Percentiles rank a stretch among this genome's conserved stretches.
Conservation (phyloP, 1,140 invertebrate species). For the Monomorium pharaonis region DNA sequence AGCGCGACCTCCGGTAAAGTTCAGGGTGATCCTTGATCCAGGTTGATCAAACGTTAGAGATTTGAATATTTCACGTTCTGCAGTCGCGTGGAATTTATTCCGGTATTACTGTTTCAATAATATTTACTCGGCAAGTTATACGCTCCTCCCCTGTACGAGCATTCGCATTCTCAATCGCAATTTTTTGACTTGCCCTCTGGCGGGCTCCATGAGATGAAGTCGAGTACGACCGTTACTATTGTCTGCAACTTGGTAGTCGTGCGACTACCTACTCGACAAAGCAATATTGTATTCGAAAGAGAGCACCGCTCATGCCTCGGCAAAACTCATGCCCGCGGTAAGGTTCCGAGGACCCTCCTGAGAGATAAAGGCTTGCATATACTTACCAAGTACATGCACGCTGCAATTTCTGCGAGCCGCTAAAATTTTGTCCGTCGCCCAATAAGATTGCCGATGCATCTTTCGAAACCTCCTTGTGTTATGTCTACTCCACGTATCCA, state of each 20-base stretch:
- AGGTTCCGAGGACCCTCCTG: slow-evolving; percentile 77
- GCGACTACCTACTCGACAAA: slow-evolving; percentile 72
- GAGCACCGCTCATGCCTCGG: slow-evolving; percentile 69
- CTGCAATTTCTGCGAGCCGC: slow-evolving; percentile 60
- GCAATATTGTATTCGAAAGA: slow-evolving; percentile 79
- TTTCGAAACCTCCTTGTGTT: background rate
- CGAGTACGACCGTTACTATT: slow-evolving; percentile 77
- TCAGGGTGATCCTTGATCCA: background rate
- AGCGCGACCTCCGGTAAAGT: background rate
- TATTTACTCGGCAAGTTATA: background rate
- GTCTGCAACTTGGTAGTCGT: slow-evolving; percentile 74
- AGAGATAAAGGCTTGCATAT: slow-evolving; percentile 80
- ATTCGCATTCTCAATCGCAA: slow-evolving; percentile 39
- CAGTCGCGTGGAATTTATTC: background rate
- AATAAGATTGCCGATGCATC: slow-evolving; percentile 71
- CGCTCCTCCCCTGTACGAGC: no score
- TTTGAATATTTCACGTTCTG: slow-evolving; percentile 13
- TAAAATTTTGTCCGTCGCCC: slow-evolving; percentile 75
- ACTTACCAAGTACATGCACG: slow-evolving; percentile 77
- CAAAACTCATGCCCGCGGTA: slow-evolving; percentile 80
- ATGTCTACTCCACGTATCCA: background rate
- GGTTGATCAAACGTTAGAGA: slow-evolving; percentile 6
- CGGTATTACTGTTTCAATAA: background rate
- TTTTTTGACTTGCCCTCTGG: slow-evolving; percentile 58
- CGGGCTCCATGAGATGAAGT: slow-evolving; percentile 65